These are phyloP conservation scores for Ceyx erithaca DNA, from an alignment of 2,797 vertebrate genomes.

Conservation along the genomic window DNA sequence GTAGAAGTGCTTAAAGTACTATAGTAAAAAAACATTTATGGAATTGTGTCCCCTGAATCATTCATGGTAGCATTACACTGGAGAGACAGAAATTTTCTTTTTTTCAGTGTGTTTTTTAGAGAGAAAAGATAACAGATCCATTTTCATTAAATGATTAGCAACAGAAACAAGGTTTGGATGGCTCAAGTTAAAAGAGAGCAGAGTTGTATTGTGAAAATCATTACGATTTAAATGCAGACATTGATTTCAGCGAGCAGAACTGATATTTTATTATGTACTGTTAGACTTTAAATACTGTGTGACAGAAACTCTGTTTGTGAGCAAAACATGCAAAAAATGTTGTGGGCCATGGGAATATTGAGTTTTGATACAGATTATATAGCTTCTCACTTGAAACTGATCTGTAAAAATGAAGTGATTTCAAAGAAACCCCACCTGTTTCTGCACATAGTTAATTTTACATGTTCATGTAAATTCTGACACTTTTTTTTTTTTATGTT, in stretches of 20 bases:
- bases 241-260: not conserved
- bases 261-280: not conserved
- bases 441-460: not conserved
- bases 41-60: not conserved
- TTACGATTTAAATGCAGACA: not conserved
- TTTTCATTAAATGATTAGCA: not conserved
- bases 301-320: not conserved
- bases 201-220: not conserved
- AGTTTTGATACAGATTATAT: not conserved
- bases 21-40: not conserved
- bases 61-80: not conserved
- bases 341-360: not conserved
- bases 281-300: not conserved
- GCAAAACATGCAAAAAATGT: not conserved
- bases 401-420: not conserved
- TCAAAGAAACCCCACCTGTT: not conserved
- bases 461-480: not conserved
- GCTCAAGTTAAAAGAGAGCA: not conserved
- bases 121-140: not conserved
- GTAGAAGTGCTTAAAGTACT: not conserved
- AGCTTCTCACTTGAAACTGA: not conserved
- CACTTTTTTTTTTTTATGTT: not conserved
- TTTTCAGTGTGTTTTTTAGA: not conserved
- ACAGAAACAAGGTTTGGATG: not conserved
- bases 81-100: not conserved